Evolutionary conservation across 2,888 invertebrate genomes (phyloP).

Genomic region (Stenchaetothrips biformis): DNA sequence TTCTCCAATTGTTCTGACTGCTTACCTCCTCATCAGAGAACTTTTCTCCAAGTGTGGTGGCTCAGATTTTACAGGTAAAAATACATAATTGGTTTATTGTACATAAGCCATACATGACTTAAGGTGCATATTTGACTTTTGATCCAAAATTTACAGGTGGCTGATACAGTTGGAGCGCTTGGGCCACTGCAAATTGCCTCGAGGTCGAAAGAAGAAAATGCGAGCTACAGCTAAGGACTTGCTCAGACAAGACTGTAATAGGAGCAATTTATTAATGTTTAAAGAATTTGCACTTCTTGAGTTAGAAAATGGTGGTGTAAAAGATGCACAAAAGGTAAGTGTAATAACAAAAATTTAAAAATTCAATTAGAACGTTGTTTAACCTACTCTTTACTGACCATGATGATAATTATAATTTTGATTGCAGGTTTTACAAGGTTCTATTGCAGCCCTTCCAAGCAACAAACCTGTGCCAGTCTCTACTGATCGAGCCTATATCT

Average conservation of each 20-base stretch:
- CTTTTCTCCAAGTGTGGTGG: slow-evolving; percentile 59
- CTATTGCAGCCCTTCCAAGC: slow-evolving; percentile 30
- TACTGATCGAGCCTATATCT: slow-evolving; percentile 44
- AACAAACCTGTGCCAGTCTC: slow-evolving; percentile 31
- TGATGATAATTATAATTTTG: neutral
- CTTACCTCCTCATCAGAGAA: slow-evolving; percentile 48
- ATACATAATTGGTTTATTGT: neutral
- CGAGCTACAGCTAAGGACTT: slow-evolving; percentile 54
- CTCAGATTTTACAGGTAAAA: slow-evolving; percentile 55
- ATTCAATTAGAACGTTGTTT: too few relatives aligned
- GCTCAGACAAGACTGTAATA: slow-evolving; percentile 52
- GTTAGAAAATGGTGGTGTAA: slow-evolving; percentile 50
- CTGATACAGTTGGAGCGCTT: slow-evolving; percentile 29
- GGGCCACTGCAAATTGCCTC: slow-evolving; percentile 38
- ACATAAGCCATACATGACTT: neutral
- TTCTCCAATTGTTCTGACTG: slow-evolving; percentile 52
- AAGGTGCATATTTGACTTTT: neutral
- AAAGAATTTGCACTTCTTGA: slow-evolving; percentile 60
- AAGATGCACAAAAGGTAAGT: slow-evolving; percentile 51
- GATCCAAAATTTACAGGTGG: neutral
- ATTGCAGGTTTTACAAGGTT: slow-evolving; percentile 2
- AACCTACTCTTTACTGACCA: slow-evolving; percentile 42
- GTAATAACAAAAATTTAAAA: too few relatives aligned
- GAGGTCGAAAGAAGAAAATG: slow-evolving; percentile 48
- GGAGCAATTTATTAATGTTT: slow-evolving; percentile 56